Evolutionary conservation across 2,888 invertebrate species (phyloP), one percentile per base, ranked within the genome.

Genomic region (Drosophila pseudotakahashii): DNA sequence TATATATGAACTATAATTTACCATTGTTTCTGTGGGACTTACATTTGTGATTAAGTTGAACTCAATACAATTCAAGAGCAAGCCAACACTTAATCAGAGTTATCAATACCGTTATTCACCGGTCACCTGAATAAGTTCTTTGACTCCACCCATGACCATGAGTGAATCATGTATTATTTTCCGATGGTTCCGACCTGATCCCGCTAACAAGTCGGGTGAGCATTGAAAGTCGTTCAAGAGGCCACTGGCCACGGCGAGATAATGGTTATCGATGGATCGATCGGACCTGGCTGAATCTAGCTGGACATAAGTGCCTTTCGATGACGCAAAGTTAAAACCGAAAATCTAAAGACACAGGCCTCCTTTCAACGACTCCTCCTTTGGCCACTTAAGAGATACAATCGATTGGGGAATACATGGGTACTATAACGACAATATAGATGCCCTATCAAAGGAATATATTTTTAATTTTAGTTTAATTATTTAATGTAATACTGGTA

Each of bases 191-290:
- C 2, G 41, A 63, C 48, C 16, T 42, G 34, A 59, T 59, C 36
- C 51, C 36, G 5, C 51, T 19, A 23, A 23, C 54, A 19, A 42
- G 13, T 19, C 34, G 48, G 26, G 16, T 41, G 14, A 32, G 36
- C 60, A 54, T 30, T 54, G 54, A 26, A 23, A 26, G 36, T 34
- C n/a, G 14, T 63, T 63, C 26, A 26, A 53, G 34, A 47, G 53
- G 64, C 41, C 34, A 42, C 58, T 58, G 51, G 51, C 26, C 14
- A 37, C 26, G 47, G 41, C 37, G 11, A 53, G 66, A 66, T 66
- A 64, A 54, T 64, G 53, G 47, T 41, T 66, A 66, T 66, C 66
- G n/a, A 59, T 41, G 11, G 59, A 59, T 53, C 63, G 59, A 59
- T 53, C 63, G 37, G 19, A 45, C 32, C 34, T 59, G 47, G 7